phyloP scores from a whole-genome alignment of 2,888 invertebrate genomes.

The Nephrotoma guestfalica region DNA sequence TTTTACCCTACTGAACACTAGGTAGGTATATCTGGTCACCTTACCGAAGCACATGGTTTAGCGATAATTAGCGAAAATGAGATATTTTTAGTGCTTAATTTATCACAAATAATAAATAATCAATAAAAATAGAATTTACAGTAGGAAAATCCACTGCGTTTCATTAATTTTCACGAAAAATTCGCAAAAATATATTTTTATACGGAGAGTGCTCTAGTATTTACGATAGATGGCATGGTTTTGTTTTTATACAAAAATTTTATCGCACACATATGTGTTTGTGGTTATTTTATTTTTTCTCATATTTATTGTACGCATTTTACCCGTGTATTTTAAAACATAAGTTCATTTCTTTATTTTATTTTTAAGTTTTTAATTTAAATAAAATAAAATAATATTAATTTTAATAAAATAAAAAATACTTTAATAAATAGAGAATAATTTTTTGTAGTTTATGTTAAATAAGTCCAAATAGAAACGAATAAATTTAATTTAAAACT shows the following conservation, averaged over 20 bases:
- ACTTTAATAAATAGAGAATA: neutral
- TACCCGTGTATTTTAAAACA: neutral
- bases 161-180: neutral
- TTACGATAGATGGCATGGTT: neutral
- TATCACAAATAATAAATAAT: neutral
- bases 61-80: neutral
- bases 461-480: neutral
- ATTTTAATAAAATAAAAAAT: neutral
- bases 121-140: neutral
- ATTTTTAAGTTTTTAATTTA: neutral
- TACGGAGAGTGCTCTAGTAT: neutral
- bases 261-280: neutral
- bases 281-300: neutral
- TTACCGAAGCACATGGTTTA: neutral
- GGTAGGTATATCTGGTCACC: neutral
- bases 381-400: neutral
- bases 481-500: neutral
- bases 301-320: constrained; percentile 1
- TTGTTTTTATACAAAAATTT: neutral
- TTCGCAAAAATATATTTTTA: neutral
- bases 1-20: too few relatives aligned
- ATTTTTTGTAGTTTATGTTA: neutral
- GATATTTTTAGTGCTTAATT: neutral
- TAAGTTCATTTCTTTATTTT: neutral
- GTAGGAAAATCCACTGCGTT: neutral